phyloP scores from a whole-genome alignment of 2,113 vertebrate species.

The Pavo muticus region DNA sequence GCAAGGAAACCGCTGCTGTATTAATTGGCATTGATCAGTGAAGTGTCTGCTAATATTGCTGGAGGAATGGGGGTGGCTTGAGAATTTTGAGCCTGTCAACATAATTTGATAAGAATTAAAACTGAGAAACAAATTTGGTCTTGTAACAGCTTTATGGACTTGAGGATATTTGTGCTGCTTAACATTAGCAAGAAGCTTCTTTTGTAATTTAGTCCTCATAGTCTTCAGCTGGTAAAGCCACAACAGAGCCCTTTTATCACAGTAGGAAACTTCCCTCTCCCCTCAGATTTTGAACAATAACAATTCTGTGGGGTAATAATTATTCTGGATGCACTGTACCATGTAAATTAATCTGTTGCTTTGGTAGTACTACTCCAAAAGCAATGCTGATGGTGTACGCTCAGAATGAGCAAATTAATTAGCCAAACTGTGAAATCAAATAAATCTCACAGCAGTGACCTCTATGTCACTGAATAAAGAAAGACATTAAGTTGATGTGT shows the following conservation, averaged over 20 bases:
- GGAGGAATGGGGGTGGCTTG: not conserved
- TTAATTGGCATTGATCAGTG: not conserved
- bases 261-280: constrained; percentile 56
- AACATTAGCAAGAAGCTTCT: constrained; percentile 6
- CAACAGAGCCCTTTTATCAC: constrained; percentile 63
- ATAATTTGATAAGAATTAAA: not conserved
- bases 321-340: constrained; percentile 71
- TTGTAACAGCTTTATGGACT: not conserved
- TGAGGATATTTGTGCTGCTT: not conserved
- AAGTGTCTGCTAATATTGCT: not conserved
- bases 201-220: not conserved
- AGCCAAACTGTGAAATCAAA: constrained; percentile 75
- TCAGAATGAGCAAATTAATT: constrained; percentile 79
- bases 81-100: not conserved
- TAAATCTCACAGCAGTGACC: constrained; percentile 76
- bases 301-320: constrained; percentile 76
- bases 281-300: constrained; percentile 72
- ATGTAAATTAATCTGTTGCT: constrained; percentile 72
- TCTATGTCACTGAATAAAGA: constrained; percentile 51
- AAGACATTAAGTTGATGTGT: constrained; percentile 46
- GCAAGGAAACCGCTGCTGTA: not conserved
- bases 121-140: not conserved
- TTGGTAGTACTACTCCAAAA: constrained; percentile 58
- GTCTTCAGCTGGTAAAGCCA: constrained; percentile 48
- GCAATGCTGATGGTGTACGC: constrained; percentile 32